Conservation (phyloP, 30 jellyfish, hydroid and myxozoan genomes). For the Turritopsis rubra region DNA sequence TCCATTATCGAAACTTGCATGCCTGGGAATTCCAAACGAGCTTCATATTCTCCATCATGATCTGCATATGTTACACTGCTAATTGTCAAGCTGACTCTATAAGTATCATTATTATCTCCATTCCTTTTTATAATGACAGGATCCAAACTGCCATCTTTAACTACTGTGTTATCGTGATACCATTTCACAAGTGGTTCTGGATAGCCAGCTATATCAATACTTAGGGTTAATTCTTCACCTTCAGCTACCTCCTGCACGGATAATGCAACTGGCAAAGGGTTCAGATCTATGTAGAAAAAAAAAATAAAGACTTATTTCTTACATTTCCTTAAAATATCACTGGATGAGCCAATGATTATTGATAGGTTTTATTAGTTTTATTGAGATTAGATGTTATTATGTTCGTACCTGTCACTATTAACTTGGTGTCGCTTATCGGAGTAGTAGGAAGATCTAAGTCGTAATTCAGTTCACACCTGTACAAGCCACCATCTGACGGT, state of each 20-base stretch:
- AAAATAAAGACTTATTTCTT: no score
- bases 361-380: no score
- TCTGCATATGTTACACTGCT: background rate
- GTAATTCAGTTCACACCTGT: background rate
- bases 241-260: background rate
- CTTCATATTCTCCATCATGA: background rate
- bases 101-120: background rate
- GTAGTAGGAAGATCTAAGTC: background rate
- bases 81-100: background rate
- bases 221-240: background rate
- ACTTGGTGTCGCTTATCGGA: background rate
- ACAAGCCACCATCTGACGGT: background rate
- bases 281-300: background rate
- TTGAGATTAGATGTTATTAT: no score
- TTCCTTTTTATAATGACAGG: background rate
- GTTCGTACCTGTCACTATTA: slow-evolving; percentile 11
- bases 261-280: background rate
- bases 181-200: background rate
- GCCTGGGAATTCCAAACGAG: slow-evolving; percentile 11
- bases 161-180: background rate
- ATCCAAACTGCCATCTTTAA: background rate
- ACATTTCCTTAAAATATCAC: no score
- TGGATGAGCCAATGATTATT: no score
- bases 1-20: background rate
- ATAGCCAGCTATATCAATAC: background rate